These are phyloP conservation scores for Catharus minimus DNA, from an alignment of 2,113 vertebrate genomes.

Conservation along the genomic window DNA sequence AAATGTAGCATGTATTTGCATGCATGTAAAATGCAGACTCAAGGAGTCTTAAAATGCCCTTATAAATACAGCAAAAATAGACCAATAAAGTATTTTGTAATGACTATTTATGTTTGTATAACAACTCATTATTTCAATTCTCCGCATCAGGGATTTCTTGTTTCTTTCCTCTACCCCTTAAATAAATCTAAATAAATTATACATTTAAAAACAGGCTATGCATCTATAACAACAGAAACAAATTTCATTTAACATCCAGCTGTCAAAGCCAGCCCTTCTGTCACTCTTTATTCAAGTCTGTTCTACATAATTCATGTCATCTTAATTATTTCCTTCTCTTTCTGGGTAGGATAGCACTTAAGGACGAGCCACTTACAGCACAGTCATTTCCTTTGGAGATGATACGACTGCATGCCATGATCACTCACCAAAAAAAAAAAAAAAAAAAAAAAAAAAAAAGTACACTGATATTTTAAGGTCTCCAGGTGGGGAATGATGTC, in stretches of 20 bases:
- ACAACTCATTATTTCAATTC: conserved; percentile 59
- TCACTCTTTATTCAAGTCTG: conserved; percentile 52
- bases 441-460: neutral
- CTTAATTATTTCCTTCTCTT: conserved; percentile 58
- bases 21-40: neutral
- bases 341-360: conserved; percentile 4
- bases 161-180: conserved; percentile 22
- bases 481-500: neutral
- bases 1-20: neutral
- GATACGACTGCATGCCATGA: neutral
- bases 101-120: conserved; percentile 46
- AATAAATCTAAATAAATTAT: conserved; percentile 64
- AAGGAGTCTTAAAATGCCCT: conserved; percentile 27
- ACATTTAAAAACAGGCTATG: conserved; percentile 33
- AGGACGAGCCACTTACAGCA: neutral
- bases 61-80: conserved; percentile 48
- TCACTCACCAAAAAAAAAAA: neutral
- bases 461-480: neutral
- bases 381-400: conserved; percentile 7
- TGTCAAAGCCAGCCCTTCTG: conserved; percentile 54
- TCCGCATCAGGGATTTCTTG: conserved; percentile 30
- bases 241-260: conserved; percentile 61
- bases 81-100: conserved; percentile 52
- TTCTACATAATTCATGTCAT: conserved; percentile 57
- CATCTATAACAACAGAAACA: conserved; percentile 57